These are phyloP conservation scores for Cryptomyrus ogoouensis DNA, from an alignment of 2,113 vertebrate species.

Conservation along the genomic window DNA sequence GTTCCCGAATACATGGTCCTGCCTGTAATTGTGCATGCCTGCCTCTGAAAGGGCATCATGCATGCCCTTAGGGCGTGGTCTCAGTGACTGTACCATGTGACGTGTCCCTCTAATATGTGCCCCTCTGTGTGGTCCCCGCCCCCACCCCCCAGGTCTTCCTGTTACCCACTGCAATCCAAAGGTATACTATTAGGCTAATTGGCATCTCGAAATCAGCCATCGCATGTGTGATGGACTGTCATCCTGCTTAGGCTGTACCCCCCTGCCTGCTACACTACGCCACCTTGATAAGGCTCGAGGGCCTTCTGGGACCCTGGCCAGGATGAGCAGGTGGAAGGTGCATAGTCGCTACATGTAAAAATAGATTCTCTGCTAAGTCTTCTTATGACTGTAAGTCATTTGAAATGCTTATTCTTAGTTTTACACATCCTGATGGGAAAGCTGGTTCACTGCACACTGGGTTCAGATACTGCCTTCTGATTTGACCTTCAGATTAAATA, in stretches of 20 bases:
- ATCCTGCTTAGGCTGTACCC: not conserved
- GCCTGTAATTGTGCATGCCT: not conserved
- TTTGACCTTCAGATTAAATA: not conserved
- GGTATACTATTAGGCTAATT: not conserved
- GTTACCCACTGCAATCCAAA: not conserved
- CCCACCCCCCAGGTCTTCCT: not conserved
- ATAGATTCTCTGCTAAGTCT: not conserved
- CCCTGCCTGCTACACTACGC: not conserved
- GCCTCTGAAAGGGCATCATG: not conserved
- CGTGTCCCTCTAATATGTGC: conserved; percentile 49
- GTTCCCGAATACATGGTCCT: not conserved
- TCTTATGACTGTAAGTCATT: not conserved
- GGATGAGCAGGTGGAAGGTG: not conserved
- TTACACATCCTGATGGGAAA: not conserved
- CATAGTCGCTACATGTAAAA: not conserved
- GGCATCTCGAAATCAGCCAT: not conserved
- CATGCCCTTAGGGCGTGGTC: not conserved
- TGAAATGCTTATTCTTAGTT: not conserved
- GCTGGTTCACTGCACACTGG: not conserved
- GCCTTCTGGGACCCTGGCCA: not conserved
- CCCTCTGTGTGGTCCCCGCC: not conserved
- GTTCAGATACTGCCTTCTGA: not conserved
- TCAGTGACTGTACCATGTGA: not conserved
- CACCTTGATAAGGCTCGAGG: not conserved
- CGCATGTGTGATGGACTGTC: not conserved